Evolutionary conservation across 2,797 vertebrate species (phyloP), one percentile per base, ranked within the genome.

Genomic region (Zalophus californianus): DNA sequence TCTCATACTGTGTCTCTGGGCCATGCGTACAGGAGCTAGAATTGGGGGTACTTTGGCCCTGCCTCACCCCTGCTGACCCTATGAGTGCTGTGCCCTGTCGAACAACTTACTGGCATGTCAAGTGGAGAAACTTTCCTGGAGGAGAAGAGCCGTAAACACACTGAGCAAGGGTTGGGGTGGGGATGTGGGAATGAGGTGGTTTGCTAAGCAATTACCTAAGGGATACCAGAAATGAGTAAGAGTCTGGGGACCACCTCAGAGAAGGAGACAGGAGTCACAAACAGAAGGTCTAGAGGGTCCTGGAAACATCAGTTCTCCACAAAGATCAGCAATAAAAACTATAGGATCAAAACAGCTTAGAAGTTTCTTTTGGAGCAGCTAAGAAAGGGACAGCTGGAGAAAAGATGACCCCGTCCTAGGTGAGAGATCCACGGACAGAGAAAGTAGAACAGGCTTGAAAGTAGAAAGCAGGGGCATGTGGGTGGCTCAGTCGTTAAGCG

Each of bases 81-180:
- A 21, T 48, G 60, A 86, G 21, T 4, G 0, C 50, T 0, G 2
- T 21, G 93, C 25, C 32, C 18, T 41, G 1, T 25, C 1, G 3
- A 25, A 21, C 9, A 20, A 29, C 35, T 72, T 25, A 4, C 62
- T 48, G 48, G 77, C 82, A 23, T 7, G 58, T 3, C 6, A 12
- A 48, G 44, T 32, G 13, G 41, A 75, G 21, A 79, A 58, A 15
- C 4, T 12, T 32, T 68, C 83, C 68, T 60, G 21, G 66, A 68
- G n/a, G 85, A 73, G 50, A 64, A 44, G 64, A 68, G 8, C 5
- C 18, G 11, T 54, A 32, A 62, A 23, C 41, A 56, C 8, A 5
- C 56, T 27, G 21, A 86, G 66, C 29, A 84, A 64, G 35, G 41
- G 41, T 1, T 52, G 29, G 21, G 80, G 1, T 14, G 21, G 5